A percentile compares a stretch with the other conserved stretches of the same genome.
Conservation (phyloP, 1,140 invertebrate species). For the Harlomillsia oculata region DNA sequence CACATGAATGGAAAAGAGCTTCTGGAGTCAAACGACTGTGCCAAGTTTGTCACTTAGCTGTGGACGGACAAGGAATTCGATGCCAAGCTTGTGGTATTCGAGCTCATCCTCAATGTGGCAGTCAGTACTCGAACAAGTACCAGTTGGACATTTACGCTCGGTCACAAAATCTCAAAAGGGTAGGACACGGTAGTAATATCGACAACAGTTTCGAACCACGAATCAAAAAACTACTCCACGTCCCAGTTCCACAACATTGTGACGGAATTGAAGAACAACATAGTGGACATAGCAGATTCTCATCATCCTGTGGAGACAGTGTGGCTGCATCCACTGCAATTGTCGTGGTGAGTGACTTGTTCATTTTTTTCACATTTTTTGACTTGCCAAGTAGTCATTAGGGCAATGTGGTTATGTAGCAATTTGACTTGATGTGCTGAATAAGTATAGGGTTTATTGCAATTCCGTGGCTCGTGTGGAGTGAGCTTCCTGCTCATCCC, state of each 20-base stretch:
- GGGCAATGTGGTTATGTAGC: no score
- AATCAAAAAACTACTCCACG: slow-evolving; percentile 28
- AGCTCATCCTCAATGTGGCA: slow-evolving; percentile 26
- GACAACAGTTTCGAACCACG: slow-evolving; percentile 21
- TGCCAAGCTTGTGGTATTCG: slow-evolving; percentile 24
- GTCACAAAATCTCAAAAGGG: neutral
- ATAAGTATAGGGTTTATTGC: no score
- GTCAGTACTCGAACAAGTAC: slow-evolving; percentile 11
- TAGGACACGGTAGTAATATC: neutral
- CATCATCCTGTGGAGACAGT: slow-evolving; percentile 18
- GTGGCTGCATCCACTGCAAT: slow-evolving; percentile 23
- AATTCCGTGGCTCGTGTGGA: no score
- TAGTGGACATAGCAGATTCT: slow-evolving; percentile 15
- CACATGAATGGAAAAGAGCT: slow-evolving; percentile 28
- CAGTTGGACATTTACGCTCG: slow-evolving; percentile 1
- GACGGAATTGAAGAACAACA: slow-evolving; percentile 6
- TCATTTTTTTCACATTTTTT: no score
- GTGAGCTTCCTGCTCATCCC: no score
- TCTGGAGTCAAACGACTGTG: slow-evolving; percentile 21
- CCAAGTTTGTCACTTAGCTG: slow-evolving; percentile 26
- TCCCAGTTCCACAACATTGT: neutral
- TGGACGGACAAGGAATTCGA: slow-evolving; percentile 24
- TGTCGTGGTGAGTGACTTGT: slow-evolving; percentile 20
- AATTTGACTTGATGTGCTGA: no score
- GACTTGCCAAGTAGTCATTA: no score